Evolutionary conservation across 1,140 invertebrate species (phyloP), one percentile per base, ranked within the genome.

Genomic region (Sogatella furcifera): DNA sequence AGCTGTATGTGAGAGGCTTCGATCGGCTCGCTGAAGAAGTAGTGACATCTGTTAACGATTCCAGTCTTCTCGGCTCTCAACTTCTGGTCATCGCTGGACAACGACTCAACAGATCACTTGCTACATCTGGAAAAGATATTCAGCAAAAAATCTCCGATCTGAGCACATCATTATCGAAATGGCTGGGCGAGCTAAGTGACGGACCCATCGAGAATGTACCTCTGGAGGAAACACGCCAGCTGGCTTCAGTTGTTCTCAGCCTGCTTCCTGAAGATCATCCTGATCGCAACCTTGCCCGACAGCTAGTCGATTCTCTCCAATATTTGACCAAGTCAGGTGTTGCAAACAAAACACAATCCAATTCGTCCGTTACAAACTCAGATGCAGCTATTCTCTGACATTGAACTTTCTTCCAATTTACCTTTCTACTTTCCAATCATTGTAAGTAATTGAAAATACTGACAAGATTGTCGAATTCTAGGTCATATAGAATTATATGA

Each of bases 11-110:
- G 1, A 81, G 81, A 69, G 88, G 88, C 43, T 84, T 85, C 67
- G 90, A 94, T 79, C 77, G 76, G 38, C 70, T 89, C 34, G 91
- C 86, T 21, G 81, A 88, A 71, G 84, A 88, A 72, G 82, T 91
- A 65, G 68, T 87, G 41, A 69, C 77, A 10, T 75, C 83, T 41
- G 80, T 91, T 3, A 81, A 78, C 62, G 81, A 89, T 62, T 77
- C 76, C 43, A 78, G 81, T 66, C 72, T 77, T 21, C 71, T 92
- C 46, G 85, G 84, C 13, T 72, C 76, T 15, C 77, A 83, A 67
- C 73, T 92, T 43, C 70, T 92, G 1, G 76, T 81, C 6, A 79
- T 92, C 42, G 84, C 81, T 28, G 89, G 85, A n/a, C 79, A 83
- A 67, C 74, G 89, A 64, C 69, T 90, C n/a, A 80, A 80, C 67